Conservation (phyloP, 64 coral and sea anemone species). For the Montipora foliosa region DNA sequence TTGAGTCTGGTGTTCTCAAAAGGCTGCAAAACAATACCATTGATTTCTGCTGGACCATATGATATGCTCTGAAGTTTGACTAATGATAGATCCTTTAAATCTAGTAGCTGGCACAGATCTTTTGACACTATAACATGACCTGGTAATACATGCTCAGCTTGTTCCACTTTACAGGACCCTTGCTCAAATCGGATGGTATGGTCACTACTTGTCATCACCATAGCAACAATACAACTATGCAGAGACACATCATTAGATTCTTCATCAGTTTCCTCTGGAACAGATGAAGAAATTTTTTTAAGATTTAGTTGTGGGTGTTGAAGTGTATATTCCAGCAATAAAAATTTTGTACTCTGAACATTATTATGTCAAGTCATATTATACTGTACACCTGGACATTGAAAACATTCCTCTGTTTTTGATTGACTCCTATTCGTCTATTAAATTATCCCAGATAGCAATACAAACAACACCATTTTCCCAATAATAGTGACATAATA, state of each 20-base stretch:
- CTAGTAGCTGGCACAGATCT: slow-evolving; percentile 59
- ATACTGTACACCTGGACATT: too few species aligned
- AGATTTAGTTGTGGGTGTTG: neutral
- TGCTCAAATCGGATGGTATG: neutral
- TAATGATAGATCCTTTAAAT: slow-evolving; percentile 42
- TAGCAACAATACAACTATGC: neutral
- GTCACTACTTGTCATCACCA: slow-evolving; percentile 33
- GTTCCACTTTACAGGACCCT: neutral
- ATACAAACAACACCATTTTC: too few species aligned
- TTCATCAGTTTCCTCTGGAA: neutral
- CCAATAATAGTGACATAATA: too few species aligned
- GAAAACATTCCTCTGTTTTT: too few species aligned
- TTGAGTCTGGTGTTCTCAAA: slow-evolving; percentile 15
- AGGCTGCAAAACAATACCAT: slow-evolving; percentile 85
- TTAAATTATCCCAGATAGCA: too few species aligned
- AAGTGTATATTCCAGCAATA: neutral
- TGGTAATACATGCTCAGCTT: slow-evolving; percentile 27
- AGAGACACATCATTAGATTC: neutral
- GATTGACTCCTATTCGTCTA: too few species aligned
- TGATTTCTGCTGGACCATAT: slow-evolving; percentile 52
- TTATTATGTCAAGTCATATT: too few species aligned
- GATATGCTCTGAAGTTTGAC: slow-evolving; percentile 54
- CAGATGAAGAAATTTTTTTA: neutral
- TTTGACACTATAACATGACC: slow-evolving; percentile 40
- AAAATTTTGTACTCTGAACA: too few species aligned